phyloP scores from a whole-genome alignment of 35 echinoderm and acorn worm genomes.

The Antedon bifida region DNA sequence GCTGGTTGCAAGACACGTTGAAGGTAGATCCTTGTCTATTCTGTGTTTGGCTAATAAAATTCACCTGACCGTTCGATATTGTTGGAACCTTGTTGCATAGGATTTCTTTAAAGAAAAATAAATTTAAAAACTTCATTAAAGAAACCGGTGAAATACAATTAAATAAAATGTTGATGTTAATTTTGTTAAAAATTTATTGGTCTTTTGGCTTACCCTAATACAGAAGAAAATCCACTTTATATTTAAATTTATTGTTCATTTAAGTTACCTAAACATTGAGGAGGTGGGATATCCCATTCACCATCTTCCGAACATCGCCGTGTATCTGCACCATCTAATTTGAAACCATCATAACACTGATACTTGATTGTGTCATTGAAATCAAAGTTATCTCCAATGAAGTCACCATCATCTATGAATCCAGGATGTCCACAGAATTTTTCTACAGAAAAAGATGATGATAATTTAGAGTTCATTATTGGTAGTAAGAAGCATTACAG shows the following conservation, averaged over 20 bases:
- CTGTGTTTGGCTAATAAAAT: background rate
- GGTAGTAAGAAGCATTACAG: too few species aligned
- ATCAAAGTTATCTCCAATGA: slow-evolving; percentile 21
- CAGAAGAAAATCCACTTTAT: too few species aligned
- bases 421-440: slow-evolving; percentile 45
- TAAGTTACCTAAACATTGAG: slow-evolving; percentile 54
- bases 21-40: background rate
- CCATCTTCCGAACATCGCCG: slow-evolving; percentile 22
- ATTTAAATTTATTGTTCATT: too few species aligned
- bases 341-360: slow-evolving; percentile 28
- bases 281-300: slow-evolving; percentile 22
- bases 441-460: slow-evolving; percentile 16
- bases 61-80: background rate
- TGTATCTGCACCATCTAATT: slow-evolving; percentile 16
- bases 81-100: background rate
- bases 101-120: too few species aligned
- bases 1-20: background rate
- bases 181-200: too few species aligned
- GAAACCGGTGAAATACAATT: too few species aligned
- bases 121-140: too few species aligned
- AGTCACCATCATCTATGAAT: slow-evolving; percentile 16
- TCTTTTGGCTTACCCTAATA: too few species aligned
- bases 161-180: too few species aligned
- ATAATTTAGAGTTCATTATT: too few species aligned
- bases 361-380: slow-evolving; percentile 26